Evolutionary conservation across 2,797 vertebrate genomes (phyloP).

Genomic region (Lithobates pipiens): DNA sequence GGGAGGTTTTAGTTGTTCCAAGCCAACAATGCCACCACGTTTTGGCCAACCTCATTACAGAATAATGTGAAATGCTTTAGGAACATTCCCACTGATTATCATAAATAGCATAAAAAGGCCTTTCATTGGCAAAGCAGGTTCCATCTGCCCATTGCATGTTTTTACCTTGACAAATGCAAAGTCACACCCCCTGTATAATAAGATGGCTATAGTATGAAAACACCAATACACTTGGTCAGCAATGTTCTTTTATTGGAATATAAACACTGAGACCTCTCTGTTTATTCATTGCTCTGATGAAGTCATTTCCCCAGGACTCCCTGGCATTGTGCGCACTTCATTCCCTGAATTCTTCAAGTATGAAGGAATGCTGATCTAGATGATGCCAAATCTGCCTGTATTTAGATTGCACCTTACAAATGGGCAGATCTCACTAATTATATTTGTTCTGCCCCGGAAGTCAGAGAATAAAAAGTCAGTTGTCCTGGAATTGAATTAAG

Average conservation of each 20-base stretch:
- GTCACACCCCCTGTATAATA: slow-evolving; percentile 86
- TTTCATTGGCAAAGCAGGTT: slow-evolving; percentile 94
- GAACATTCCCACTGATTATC: slow-evolving; percentile 90
- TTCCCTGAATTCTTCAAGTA: slow-evolving; percentile 76
- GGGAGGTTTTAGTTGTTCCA: slow-evolving; percentile 92
- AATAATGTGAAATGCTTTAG: slow-evolving; percentile 85
- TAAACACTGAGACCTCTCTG: slow-evolving; percentile 78
- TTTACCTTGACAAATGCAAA: slow-evolving; percentile 91
- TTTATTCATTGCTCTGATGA: slow-evolving; percentile 80
- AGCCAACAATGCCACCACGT: slow-evolving; percentile 91
- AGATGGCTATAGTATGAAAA: slow-evolving; percentile 81
- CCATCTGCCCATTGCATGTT: slow-evolving; percentile 91
- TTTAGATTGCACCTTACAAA: slow-evolving; percentile 85
- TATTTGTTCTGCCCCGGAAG: slow-evolving; percentile 84
- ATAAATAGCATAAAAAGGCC: slow-evolving; percentile 90
- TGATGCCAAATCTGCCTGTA: slow-evolving; percentile 75
- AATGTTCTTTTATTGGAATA: slow-evolving; percentile 82
- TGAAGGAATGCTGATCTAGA: slow-evolving; percentile 70
- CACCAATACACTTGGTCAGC: slow-evolving; percentile 85
- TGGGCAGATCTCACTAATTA: slow-evolving; percentile 86
- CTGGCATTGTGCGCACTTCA: slow-evolving; percentile 73
- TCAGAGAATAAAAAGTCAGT: slow-evolving; percentile 75
- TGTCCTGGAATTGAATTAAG: slow-evolving; percentile 76
- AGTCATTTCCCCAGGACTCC: slow-evolving; percentile 82
- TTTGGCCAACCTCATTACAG: slow-evolving; percentile 91